A percentile compares a stretch with the other conserved stretches of the same genome.
Conservation (phyloP, 2,888 invertebrate genomes). For the Paralinhomoeus sp. region DNA sequence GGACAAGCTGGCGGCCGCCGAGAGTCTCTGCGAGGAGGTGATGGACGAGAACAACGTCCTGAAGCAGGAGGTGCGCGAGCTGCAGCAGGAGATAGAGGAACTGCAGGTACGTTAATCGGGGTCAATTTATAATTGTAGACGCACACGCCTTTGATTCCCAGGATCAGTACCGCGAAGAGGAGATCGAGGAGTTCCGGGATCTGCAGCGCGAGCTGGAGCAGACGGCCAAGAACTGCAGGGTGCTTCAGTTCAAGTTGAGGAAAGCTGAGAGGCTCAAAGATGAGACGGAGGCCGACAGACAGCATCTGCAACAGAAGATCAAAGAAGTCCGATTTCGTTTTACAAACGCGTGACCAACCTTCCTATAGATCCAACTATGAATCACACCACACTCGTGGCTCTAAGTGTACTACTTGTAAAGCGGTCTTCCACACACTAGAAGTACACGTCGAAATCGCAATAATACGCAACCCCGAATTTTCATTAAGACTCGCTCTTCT, state of each 20-base stretch:
- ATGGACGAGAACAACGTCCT: conserved; percentile 89
- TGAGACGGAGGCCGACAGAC: conserved; percentile 61
- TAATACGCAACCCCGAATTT: too few species aligned
- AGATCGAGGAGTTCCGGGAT: conserved; percentile 80
- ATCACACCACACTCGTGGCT: too few species aligned
- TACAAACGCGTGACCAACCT: too few species aligned
- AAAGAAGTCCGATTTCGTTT: background rate
- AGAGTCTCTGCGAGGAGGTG: conserved; percentile 67
- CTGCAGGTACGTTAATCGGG: conserved; percentile 44
- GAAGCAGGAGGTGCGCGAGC: conserved; percentile 67
- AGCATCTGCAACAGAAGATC: conserved; percentile 34
- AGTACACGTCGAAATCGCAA: too few species aligned
- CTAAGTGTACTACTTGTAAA: too few species aligned
- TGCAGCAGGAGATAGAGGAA: conserved; percentile 94
- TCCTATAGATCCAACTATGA: too few species aligned
- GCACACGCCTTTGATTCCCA: conserved; percentile 1
- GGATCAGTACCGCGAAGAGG: conserved; percentile 54
- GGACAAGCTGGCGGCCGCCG: conserved; percentile 62
- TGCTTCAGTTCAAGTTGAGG: conserved; percentile 84
- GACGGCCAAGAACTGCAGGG: conserved; percentile 88
- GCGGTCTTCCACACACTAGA: too few species aligned
- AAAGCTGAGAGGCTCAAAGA: conserved; percentile 55
- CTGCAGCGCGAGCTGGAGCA: conserved; percentile 83
- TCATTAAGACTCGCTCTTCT: too few species aligned
- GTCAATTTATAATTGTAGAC: background rate